These are phyloP conservation scores for Phalacrocorax brasilianus DNA, from an alignment of 2,113 vertebrate species.

Conservation along the genomic window DNA sequence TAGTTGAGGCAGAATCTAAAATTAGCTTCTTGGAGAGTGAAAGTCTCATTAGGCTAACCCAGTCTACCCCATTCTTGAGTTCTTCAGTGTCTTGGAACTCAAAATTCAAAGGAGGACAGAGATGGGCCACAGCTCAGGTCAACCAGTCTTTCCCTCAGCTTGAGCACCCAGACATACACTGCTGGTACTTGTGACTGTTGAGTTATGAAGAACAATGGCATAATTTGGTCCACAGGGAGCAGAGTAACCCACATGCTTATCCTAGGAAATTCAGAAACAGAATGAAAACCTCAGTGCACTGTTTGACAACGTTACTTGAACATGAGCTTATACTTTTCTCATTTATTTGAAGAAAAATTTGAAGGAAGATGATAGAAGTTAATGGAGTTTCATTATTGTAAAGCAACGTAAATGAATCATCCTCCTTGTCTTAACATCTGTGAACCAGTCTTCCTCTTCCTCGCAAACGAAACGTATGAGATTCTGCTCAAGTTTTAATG, in stretches of 20 bases:
- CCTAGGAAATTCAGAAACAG: background rate
- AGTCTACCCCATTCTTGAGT: background rate
- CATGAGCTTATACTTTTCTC: background rate
- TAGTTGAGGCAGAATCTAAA: background rate
- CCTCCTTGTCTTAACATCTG: conserved; percentile 15
- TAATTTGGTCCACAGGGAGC: background rate
- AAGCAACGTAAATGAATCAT: conserved; percentile 16
- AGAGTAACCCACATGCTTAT: background rate
- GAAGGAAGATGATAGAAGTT: conserved; percentile 6
- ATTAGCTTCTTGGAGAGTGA: background rate
- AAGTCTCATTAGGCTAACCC: background rate
- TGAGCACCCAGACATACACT: background rate
- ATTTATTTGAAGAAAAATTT: background rate
- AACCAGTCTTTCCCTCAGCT: background rate
- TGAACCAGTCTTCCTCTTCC: background rate
- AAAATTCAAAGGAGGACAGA: background rate
- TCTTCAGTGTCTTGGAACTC: background rate
- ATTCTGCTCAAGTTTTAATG: background rate
- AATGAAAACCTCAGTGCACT: background rate
- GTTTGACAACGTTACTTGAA: background rate
- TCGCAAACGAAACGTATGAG: background rate
- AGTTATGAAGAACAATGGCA: background rate
- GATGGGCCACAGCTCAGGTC: background rate
- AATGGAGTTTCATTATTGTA: conserved; percentile 6
- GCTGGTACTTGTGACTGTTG: background rate